phyloP scores from a whole-genome alignment of 2,888 invertebrate genomes.

The Drosophila picticornis region DNA sequence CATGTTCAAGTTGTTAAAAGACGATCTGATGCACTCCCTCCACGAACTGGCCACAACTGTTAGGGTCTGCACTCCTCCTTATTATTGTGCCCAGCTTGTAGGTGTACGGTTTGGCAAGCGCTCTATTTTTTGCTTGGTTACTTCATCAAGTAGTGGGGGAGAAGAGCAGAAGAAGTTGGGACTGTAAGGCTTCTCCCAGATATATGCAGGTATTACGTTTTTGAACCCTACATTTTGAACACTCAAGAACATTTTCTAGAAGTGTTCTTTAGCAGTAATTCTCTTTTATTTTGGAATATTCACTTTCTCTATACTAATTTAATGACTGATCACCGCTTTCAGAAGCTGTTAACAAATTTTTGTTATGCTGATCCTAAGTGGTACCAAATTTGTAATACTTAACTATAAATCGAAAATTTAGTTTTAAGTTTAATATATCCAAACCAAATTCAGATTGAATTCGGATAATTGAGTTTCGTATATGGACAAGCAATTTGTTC shows the following conservation, averaged over 20 bases:
- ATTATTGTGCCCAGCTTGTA: neutral
- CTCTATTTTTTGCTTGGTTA: slow-evolving; percentile 2
- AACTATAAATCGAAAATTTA: fast-evolving
- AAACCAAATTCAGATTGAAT: neutral
- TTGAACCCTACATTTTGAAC: too few species aligned
- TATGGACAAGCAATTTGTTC: neutral
- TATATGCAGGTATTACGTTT: neutral
- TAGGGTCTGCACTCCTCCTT: slow-evolving; percentile 6
- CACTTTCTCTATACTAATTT: neutral
- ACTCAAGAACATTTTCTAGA: neutral
- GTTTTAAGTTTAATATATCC: neutral
- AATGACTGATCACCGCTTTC: neutral
- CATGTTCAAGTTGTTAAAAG: slow-evolving; percentile 56
- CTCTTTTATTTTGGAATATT: neutral
- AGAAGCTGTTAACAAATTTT: neutral
- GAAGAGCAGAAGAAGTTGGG: neutral
- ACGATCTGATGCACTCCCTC: slow-evolving; percentile 47
- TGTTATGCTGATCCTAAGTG: neutral
- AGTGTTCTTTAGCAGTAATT: neutral
- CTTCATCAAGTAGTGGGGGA: neutral
- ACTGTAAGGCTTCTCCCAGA: neutral
- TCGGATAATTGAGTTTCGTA: neutral
- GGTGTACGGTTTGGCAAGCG: slow-evolving; percentile 7
- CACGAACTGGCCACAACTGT: slow-evolving; percentile 33
- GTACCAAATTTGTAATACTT: neutral